phyloP scores from a whole-genome alignment of 2,888 invertebrate genomes.

The Allolobophora icterica region DNA sequence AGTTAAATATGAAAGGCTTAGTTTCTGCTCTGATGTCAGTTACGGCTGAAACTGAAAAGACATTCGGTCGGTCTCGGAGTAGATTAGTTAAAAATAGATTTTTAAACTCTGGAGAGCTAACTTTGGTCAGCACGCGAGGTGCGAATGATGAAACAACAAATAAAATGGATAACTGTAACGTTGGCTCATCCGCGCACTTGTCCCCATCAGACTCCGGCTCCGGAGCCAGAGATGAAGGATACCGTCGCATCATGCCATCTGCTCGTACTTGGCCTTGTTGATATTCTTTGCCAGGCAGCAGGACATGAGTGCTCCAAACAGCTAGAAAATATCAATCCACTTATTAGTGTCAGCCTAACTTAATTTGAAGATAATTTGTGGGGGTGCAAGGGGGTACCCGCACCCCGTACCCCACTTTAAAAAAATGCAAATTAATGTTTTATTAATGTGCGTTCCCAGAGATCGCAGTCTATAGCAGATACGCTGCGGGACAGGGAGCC shows the following conservation, averaged over 20 bases:
- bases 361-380: neutral
- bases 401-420: too few relatives aligned
- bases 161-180: constrained; percentile 1
- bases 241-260: constrained; percentile 67
- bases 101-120: constrained; percentile 11
- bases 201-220: neutral
- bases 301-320: constrained; percentile 77
- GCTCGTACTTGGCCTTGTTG: constrained; percentile 82
- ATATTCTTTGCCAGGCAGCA: constrained; percentile 80
- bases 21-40: neutral
- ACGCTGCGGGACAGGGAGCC: too few relatives aligned
- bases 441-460: too few relatives aligned
- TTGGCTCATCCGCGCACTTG: neutral
- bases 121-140: neutral
- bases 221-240: neutral
- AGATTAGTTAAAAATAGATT: neutral
- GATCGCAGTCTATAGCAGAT: too few relatives aligned
- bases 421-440: too few relatives aligned
- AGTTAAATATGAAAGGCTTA: neutral
- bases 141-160: constrained; percentile 17
- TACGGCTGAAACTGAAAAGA: neutral
- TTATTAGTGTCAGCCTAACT: neutral
- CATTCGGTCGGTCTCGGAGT: neutral
- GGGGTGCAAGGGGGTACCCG: too few relatives aligned
- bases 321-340: constrained; percentile 66